phyloP scores from a whole-genome alignment of 2,113 vertebrate species.

The Tor tambroides region DNA sequence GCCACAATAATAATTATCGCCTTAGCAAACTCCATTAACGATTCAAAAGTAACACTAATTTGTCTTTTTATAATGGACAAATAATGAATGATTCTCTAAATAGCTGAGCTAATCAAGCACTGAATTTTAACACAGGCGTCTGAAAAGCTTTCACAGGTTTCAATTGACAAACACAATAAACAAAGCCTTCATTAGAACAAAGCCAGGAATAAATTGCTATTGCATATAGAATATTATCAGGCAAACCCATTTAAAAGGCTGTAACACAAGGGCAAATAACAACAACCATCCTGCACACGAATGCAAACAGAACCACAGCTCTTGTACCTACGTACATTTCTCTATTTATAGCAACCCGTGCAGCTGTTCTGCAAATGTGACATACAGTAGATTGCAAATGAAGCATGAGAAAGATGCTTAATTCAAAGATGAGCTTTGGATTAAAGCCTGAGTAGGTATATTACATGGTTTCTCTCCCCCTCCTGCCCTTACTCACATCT shows the following conservation, averaged over 20 bases:
- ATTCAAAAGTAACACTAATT: conserved; percentile 3
- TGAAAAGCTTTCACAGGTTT: background rate
- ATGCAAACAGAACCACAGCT: background rate
- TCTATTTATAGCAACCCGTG: background rate
- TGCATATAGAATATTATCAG: conserved; percentile 17
- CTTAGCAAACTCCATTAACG: background rate
- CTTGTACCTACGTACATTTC: background rate
- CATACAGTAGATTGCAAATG: background rate
- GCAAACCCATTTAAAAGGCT: background rate
- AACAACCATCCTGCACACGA: conserved; percentile 20
- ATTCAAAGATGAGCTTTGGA: conserved; percentile 31
- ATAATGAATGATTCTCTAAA: background rate
- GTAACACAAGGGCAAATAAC: background rate
- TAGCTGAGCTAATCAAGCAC: conserved; percentile 1
- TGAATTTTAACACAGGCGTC: background rate
- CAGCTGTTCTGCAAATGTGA: conserved; percentile 8
- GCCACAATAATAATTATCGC: background rate
- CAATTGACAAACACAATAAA: background rate
- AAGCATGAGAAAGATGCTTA: background rate
- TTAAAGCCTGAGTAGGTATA: conserved; percentile 35
- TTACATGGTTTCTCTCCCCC: background rate
- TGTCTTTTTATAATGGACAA: background rate
- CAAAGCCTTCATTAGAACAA: background rate
- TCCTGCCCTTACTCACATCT: background rate
- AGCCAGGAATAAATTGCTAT: conserved; percentile 26